Conservation (phyloP, 1,140 invertebrate species). For the Venustaconcha ellipsiformis region DNA sequence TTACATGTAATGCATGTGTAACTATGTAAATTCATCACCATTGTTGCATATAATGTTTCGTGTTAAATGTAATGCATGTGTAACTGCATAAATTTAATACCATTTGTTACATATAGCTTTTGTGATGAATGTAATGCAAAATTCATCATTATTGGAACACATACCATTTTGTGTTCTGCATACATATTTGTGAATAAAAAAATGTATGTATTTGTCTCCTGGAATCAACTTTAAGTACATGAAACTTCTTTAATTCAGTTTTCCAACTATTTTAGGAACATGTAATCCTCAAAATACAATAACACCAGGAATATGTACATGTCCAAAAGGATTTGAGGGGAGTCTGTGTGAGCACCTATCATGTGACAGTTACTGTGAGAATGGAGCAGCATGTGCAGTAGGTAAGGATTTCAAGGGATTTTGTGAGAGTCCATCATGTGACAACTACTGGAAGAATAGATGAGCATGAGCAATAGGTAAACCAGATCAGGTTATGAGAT, state of each 20-base stretch:
- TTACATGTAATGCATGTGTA: no score
- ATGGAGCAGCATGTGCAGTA: constrained; percentile 14
- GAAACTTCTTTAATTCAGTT: not conserved
- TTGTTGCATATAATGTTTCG: no score
- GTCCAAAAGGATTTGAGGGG: constrained; percentile 6
- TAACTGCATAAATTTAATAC: no score
- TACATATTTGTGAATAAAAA: no score
- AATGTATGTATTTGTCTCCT: no score
- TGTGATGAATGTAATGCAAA: no score
- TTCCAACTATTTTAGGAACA: constrained; percentile 1
- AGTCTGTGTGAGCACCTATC: constrained; percentile 1
- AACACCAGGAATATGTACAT: constrained; percentile 5
- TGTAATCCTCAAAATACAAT: constrained; percentile 11
- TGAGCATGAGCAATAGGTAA: constrained; percentile 5
- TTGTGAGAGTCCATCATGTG: not conserved
- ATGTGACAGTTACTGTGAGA: constrained; percentile 12
- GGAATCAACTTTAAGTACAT: not conserved
- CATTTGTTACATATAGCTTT: no score
- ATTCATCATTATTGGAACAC: no score
- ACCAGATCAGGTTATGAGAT: no score
- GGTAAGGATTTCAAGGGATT: not conserved
- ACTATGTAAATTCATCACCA: no score
- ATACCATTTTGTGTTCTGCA: no score
- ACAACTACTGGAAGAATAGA: constrained; percentile 12
- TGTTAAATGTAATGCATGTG: no score